Percentiles rank a stretch among this genome's conserved stretches.
phyloP scores from a whole-genome alignment of 1,140 invertebrate species.

The Drosophila truncata region DNA sequence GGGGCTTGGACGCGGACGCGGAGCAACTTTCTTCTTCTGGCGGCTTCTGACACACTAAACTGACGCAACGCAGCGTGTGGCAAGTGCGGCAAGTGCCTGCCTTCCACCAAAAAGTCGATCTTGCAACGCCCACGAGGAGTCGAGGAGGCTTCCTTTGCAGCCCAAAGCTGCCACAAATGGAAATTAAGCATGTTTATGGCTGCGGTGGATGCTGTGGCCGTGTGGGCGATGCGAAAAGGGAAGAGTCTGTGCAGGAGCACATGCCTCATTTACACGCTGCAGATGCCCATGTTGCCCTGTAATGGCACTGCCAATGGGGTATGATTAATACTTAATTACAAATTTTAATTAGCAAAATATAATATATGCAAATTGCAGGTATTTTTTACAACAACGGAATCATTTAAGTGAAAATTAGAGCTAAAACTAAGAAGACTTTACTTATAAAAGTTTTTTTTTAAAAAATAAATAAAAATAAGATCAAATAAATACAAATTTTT shows the following conservation, averaged over 20 bases:
- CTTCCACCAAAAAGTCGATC: constrained; percentile 18
- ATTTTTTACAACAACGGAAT: neutral
- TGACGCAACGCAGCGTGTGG: constrained; percentile 73
- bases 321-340: constrained; percentile 1
- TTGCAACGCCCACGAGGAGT: constrained; percentile 59
- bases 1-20: constrained; percentile 15
- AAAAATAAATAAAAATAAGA: neutral
- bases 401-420: neutral
- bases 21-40: constrained; percentile 80
- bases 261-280: constrained; percentile 69
- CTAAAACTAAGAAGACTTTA: neutral
- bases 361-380: neutral
- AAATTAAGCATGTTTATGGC: constrained; percentile 68
- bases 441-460: neutral
- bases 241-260: constrained; percentile 24
- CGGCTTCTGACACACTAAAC: constrained; percentile 80
- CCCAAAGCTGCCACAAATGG: constrained; percentile 57
- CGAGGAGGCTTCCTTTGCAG: constrained; percentile 64
- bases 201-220: constrained; percentile 1
- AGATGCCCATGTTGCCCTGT: constrained; percentile 5
- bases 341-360: neutral
- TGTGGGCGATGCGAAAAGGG: constrained; percentile 24
- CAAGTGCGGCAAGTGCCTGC: constrained; percentile 71
- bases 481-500: neutral
- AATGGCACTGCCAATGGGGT: neutral